phyloP scores from a whole-genome alignment of 2,797 vertebrate species.

The Gymnothorax reevesii region DNA sequence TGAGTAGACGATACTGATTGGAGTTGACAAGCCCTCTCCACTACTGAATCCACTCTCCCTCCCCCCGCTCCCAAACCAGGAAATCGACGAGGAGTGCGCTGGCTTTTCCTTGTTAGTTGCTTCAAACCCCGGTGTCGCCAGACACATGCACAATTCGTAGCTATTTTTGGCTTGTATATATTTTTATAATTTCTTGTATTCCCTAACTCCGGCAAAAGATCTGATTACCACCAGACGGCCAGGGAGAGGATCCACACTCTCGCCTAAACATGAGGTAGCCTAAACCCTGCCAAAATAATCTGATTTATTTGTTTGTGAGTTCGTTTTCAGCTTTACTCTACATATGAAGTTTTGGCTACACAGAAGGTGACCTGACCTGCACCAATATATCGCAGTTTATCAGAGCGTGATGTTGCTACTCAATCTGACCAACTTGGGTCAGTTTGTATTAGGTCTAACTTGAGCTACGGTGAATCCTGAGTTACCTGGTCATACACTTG shows the following conservation, averaged over 20 bases:
- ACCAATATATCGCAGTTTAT: background rate
- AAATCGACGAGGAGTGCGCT: conserved; percentile 76
- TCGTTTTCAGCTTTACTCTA: conserved; percentile 42
- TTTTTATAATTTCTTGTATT: conserved; percentile 50
- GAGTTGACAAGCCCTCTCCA: conserved; percentile 76
- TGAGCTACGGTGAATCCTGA: background rate
- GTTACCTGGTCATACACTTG: background rate
- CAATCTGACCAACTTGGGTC: background rate
- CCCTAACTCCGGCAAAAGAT: conserved; percentile 45
- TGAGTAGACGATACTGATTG: conserved; percentile 65
- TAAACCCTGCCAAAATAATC: conserved; percentile 56
- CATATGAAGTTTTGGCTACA: conserved; percentile 25
- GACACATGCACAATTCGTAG: conserved; percentile 51
- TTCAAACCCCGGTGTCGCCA: conserved; percentile 59
- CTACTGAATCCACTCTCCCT: conserved; percentile 66
- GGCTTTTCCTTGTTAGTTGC: conserved; percentile 57
- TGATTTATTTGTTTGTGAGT: conserved; percentile 58
- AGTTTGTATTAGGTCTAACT: background rate
- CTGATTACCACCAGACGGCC: conserved; percentile 59
- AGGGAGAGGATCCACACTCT: conserved; percentile 67
- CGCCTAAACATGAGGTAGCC: conserved; percentile 79
- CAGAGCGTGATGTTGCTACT: background rate
- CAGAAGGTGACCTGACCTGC: background rate
- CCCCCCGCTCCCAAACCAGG: conserved; percentile 73
- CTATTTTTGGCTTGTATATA: conserved; percentile 26